Percentiles rank a stretch among this genome's conserved stretches.
phyloP scores from a whole-genome alignment of 2,113 vertebrate genomes.

The Crocuta crocuta region DNA sequence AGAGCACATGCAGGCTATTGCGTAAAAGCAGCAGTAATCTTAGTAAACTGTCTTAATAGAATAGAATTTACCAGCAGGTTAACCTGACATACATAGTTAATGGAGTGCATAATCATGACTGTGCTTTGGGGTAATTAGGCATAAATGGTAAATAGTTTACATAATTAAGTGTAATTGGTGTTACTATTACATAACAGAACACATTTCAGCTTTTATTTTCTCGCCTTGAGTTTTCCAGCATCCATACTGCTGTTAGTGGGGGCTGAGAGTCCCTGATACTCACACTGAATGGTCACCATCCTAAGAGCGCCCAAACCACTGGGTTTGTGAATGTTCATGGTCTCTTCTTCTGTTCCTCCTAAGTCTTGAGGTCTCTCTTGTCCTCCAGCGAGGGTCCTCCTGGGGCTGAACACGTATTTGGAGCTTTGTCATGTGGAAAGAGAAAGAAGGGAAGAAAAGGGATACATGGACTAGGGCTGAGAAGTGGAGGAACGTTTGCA shows the following conservation, averaged over 20 bases:
- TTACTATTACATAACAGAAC: constrained; percentile 32
- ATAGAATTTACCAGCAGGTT: not conserved
- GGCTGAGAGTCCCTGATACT: not conserved
- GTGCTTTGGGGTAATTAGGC: constrained; percentile 30
- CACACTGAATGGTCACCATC: not conserved
- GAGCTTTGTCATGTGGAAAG: not conserved
- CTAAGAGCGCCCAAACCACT: not conserved
- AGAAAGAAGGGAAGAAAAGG: not conserved
- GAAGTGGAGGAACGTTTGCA: not conserved
- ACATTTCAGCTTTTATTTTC: constrained; percentile 58
- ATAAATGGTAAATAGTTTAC: constrained; percentile 16
- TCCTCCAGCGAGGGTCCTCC: not conserved
- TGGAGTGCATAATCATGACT: not conserved
- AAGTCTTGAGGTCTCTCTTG: not conserved
- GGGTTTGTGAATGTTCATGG: not conserved
- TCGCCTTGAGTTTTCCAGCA: not conserved
- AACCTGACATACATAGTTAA: constrained; percentile 5
- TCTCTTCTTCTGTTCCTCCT: not conserved
- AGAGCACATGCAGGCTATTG: not conserved
- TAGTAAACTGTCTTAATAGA: not conserved
- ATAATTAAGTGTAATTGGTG: constrained; percentile 31
- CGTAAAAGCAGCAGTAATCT: not conserved
- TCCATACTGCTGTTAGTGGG: not conserved
- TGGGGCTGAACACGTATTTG: not conserved
- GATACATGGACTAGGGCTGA: not conserved